Conservation (phyloP, 1,140 invertebrate species). For the Neodiprion pinetum region DNA sequence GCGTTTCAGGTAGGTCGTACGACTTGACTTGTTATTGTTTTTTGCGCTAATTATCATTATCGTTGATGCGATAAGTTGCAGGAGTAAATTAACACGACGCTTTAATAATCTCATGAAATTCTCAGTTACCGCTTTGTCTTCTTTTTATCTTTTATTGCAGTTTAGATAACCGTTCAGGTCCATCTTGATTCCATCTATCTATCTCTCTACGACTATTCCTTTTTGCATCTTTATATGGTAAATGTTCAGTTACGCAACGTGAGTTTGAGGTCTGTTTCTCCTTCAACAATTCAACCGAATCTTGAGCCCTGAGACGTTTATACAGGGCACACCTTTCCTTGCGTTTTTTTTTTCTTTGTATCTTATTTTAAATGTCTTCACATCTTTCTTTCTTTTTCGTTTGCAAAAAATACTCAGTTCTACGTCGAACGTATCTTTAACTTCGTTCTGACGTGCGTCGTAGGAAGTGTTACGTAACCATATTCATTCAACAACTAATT, state of each 20-base stretch:
- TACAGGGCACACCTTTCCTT: no score
- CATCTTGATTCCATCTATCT: no score
- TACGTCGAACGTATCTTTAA: not conserved
- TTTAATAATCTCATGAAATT: not conserved
- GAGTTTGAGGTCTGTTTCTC: no score
- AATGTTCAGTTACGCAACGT: no score
- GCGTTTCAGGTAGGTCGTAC: constrained; percentile 79
- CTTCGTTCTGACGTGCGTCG: not conserved
- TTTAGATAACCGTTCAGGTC: no score
- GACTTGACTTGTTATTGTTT: not conserved
- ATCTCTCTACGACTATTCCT: no score
- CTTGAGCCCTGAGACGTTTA: no score
- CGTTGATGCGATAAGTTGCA: not conserved
- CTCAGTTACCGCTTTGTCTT: not conserved
- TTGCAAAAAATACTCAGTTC: not conserved
- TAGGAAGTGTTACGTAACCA: not conserved
- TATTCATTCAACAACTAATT: not conserved
- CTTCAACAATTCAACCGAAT: no score
- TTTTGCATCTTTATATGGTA: no score
- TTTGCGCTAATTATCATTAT: not conserved
- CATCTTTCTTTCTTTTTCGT: not conserved
- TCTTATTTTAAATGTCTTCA: no score
- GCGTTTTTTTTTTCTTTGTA: no score
- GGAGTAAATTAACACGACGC: not conserved
- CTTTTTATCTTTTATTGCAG: not conserved